Base-by-base conservation (phyloP, 1,140 invertebrate genomes). In the Lycorma delicatula region DNA sequence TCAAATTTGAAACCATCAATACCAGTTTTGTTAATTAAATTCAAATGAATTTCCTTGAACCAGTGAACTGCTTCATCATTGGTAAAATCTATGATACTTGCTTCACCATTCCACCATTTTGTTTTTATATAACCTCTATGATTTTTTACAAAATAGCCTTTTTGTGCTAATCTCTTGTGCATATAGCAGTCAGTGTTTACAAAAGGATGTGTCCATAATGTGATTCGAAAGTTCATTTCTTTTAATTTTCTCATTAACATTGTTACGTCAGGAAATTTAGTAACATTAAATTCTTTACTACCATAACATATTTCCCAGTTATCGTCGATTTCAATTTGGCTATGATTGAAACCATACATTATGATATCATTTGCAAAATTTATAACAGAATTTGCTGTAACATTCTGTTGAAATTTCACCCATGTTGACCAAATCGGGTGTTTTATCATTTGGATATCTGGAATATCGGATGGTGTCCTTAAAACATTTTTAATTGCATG, bases 371-470 rank as follows among this genome's bases (percentile, higher is more conserved):
- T 58, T 0, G 85, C 88, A 68, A 86, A 94, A 5, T 84, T 68
- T 1, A 82, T 59, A 0, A 93, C 78, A 16, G 79, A 76, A 0
- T 66, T 61, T 44, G 89, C 81, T 63, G 81, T 81, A 1, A 97
- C 83, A 26, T 81, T 72, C 25, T 71, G 72, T 25, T 87, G 84
- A 67, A 85, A 92, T 63, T 83, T 79, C 0, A 85, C 86, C 92
- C 92, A 95, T 0, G 92, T 97, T 0, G 90, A 93, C 91, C 92
- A 97, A 54, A 95, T 85, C 0, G 91, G n/a, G n/a, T n/a, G n/a
- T n/a, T n/a, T n/a, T n/a, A n/a, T n/a, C n/a, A n/a, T n/a, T n/a
- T n/a, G n/a, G n/a, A n/a, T n/a, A n/a, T n/a, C n/a, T n/a, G n/a
- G n/a, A n/a, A n/a, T n/a, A n/a, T n/a, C n/a, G n/a, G n/a, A n/a